Conservation (phyloP, 2,113 vertebrate species). For the Thryonomys swinderianus region DNA sequence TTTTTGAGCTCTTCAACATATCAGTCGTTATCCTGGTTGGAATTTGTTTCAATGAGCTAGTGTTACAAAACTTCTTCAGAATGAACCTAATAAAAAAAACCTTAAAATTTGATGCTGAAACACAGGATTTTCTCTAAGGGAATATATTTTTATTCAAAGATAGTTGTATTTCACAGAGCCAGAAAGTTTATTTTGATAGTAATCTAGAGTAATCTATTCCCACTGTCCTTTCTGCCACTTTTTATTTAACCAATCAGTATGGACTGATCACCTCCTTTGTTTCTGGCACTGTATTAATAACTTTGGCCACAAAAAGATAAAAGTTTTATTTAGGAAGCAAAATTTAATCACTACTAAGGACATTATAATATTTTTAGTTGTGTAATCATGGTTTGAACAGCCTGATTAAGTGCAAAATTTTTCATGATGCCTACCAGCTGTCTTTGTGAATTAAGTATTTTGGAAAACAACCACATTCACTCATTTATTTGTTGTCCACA, state of each 20-base stretch:
- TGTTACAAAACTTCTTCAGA: slow-evolving; percentile 24
- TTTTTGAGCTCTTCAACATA: not conserved
- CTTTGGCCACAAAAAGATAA: not conserved
- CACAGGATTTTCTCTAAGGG: not conserved
- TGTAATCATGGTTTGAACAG: not conserved
- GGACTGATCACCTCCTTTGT: not conserved
- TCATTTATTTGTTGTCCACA: not conserved
- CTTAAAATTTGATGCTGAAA: not conserved
- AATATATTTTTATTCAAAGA: slow-evolving; percentile 16
- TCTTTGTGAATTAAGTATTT: slow-evolving; percentile 39
- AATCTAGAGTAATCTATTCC: not conserved
- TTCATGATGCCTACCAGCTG: not conserved
- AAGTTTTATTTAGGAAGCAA: not conserved
- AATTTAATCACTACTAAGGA: not conserved
- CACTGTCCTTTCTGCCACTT: not conserved
- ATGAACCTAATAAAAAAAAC: not conserved
- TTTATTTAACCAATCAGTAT: not conserved
- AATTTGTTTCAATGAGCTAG: slow-evolving; percentile 37
- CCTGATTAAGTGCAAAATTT: not conserved
- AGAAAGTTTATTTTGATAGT: slow-evolving; percentile 13
- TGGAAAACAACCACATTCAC: not conserved
- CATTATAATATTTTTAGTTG: not conserved
- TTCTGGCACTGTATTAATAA: not conserved
- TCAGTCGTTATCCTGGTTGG: not conserved
- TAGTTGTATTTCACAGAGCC: not conserved